Conservation (phyloP, 2,113 vertebrate genomes). For the Arothron firmamentum region DNA sequence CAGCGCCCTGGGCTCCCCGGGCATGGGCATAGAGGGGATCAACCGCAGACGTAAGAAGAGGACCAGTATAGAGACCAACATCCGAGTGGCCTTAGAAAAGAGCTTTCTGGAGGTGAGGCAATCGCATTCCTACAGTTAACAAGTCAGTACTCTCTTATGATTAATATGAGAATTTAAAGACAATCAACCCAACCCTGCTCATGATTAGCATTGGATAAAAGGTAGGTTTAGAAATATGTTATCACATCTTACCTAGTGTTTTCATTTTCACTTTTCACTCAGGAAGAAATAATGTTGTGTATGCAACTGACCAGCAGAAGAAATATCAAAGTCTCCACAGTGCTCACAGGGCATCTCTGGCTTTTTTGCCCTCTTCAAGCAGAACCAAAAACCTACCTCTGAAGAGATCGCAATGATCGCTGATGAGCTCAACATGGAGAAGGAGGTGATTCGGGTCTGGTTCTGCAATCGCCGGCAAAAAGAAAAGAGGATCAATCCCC, state of each 20-base stretch:
- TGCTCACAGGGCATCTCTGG: constrained; percentile 69
- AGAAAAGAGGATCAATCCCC: constrained; percentile 98
- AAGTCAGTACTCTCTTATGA: not conserved
- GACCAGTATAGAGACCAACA: constrained; percentile 99
- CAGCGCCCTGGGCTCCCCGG: constrained; percentile 90
- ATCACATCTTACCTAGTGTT: no score
- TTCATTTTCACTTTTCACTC: no score
- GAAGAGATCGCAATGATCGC: constrained; percentile 99
- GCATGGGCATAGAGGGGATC: constrained; percentile 91
- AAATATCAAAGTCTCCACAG: constrained; percentile 8
- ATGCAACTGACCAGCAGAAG: not conserved
- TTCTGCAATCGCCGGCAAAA: constrained; percentile 99
- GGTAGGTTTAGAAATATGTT: no score
- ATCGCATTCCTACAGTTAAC: not conserved
- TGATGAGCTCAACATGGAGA: constrained; percentile 99
- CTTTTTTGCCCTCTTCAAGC: constrained; percentile 76
- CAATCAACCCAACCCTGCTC: no score
- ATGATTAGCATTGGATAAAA: no score
- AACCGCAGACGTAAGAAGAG: constrained; percentile 99
- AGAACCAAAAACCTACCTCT: constrained; percentile 99
- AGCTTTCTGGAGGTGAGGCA: constrained; percentile 96
- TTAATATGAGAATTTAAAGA: no score
- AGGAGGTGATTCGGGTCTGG: constrained; percentile 99
- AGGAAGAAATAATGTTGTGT: no score
- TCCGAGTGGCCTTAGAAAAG: constrained; percentile 99